These are phyloP conservation scores for Myotis brandtii DNA, from an alignment of 2,113 vertebrate genomes.

Conservation along the genomic window DNA sequence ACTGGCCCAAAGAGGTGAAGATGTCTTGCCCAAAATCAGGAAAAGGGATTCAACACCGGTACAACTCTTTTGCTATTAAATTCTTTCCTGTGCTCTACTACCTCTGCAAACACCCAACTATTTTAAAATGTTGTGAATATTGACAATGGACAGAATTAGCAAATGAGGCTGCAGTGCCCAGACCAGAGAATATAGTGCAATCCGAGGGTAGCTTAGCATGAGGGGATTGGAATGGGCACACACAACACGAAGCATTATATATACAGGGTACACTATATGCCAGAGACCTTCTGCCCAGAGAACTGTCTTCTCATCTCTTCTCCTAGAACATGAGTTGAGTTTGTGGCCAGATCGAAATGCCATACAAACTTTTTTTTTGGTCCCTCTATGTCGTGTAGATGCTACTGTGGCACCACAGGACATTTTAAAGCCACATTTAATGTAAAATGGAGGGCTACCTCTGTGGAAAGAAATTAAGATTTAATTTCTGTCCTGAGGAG, in stretches of 20 bases:
- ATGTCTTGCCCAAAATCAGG: neutral
- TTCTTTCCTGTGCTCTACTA: neutral
- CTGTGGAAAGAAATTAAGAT: neutral
- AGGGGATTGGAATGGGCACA: neutral
- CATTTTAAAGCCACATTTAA: neutral
- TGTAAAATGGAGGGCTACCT: neutral
- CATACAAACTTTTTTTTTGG: neutral
- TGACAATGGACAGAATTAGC: neutral
- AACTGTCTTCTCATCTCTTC: neutral
- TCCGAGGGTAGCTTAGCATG: neutral
- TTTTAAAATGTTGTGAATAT: neutral
- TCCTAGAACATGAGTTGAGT: neutral
- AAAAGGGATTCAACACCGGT: neutral
- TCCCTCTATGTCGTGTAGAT: neutral
- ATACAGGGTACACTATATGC: fast-evolving
- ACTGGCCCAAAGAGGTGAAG: neutral
- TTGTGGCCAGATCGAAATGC: neutral
- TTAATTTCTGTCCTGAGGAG: neutral
- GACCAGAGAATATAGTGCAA: neutral
- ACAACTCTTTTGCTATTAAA: neutral
- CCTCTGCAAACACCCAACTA: neutral
- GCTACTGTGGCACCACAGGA: neutral
- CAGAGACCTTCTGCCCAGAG: neutral
- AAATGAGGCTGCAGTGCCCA: neutral
- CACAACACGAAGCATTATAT: neutral